Percentiles rank a stretch among this genome's conserved stretches.
These are phyloP conservation scores for Agrochola circellaris DNA, from an alignment of 2,888 invertebrate species.

Conservation along the genomic window DNA sequence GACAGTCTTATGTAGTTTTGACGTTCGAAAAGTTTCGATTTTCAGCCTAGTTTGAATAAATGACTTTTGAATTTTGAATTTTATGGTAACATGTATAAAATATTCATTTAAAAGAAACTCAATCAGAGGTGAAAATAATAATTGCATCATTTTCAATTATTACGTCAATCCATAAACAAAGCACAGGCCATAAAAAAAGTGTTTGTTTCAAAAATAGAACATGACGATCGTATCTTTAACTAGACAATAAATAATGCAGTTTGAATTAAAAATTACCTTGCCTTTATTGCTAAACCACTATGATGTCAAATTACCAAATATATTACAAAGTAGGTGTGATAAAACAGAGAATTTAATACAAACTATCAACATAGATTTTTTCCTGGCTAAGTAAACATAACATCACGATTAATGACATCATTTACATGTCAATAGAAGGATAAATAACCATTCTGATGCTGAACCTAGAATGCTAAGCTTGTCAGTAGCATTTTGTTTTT, in stretches of 20 bases:
- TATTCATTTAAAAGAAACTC: constrained; percentile 8
- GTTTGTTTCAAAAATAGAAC: constrained; percentile 22
- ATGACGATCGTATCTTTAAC: neutral
- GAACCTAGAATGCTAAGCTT: constrained; percentile 47
- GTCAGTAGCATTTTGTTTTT: constrained; percentile 68
- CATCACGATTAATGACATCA: constrained; percentile 79
- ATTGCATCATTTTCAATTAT: neutral
- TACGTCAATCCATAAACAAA: constrained; percentile 11
- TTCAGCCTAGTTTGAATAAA: no score
- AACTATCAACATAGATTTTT: constrained; percentile 68
- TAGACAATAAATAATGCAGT: neutral
- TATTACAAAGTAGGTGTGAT: constrained; percentile 48
- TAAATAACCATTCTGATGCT: constrained; percentile 69
- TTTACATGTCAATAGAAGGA: constrained; percentile 69
- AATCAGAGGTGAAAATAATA: neutral
- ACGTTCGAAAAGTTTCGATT: no score
- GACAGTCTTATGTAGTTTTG: no score
- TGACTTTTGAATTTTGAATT: no score
- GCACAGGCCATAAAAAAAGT: neutral
- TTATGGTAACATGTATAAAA: neutral
- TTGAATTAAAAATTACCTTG: neutral
- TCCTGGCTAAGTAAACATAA: constrained; percentile 66
- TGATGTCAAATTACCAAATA: constrained; percentile 51
- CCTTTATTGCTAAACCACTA: constrained; percentile 12
- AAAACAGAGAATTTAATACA: constrained; percentile 56